Base-by-base conservation (phyloP, 2,113 vertebrate genomes). In the Archilochus colubris region DNA sequence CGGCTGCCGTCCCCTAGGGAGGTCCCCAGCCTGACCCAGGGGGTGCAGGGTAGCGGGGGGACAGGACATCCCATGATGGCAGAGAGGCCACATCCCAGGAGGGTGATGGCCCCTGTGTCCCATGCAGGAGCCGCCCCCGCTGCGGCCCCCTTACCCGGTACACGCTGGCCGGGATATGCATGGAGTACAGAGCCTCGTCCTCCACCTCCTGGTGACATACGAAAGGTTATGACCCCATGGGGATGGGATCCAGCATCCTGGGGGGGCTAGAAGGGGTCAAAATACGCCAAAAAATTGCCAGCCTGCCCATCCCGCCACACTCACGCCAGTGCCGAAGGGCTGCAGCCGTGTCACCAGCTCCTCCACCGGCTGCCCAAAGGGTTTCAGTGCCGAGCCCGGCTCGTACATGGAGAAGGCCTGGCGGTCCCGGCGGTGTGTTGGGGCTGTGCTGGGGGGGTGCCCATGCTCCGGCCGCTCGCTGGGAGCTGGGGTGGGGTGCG, bases 361-460 rank as follows among this genome's bases (percentile, higher is more conserved):
- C 40, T 99, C 99, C 96, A 98, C 98, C 9, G 98, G 98, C 82
- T 98, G 97, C 94, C 98, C 98, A 2, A 99, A 98, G 73, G 99
- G 96, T 84, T 98, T 99, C 95, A 98, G 98, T 9, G 97, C 98
- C 3, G 98, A 98, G 30, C 99, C 99, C 0, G 99, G 99, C 93
- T 99, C 99, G 9, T 99, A 99, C 99, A 99, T 99, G 83, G 99
- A 99, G 97, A 99, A 98, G 48, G 99, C 99, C 96, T 99, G 99
- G 82, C 99, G 98, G 96, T 99, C 99, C 74, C 99, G 97, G 82
- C 99, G 98, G 93, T 97, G 97, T 4, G 95, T 43, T 9, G 97
- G 80, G 14, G 95, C 92, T 0, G 93, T 77, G 28, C 96, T 80
- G 0, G 88, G 96, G 44, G 95, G 57, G 95, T 97, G 74, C 3